phyloP scores from a whole-genome alignment of 2,797 vertebrate species.

The Siniperca obscura region DNA sequence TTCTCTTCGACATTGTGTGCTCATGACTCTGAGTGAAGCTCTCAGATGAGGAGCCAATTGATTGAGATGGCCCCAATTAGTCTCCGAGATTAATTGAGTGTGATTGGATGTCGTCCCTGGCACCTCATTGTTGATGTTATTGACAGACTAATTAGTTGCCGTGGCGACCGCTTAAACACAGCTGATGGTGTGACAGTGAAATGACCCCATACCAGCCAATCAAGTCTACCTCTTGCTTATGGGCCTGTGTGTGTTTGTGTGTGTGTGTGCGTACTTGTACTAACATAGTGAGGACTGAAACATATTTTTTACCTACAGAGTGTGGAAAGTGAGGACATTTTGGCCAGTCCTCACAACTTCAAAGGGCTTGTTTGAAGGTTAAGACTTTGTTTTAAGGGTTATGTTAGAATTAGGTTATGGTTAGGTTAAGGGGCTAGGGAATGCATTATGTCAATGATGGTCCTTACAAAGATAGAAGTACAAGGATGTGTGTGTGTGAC shows the following conservation, averaged over 20 bases:
- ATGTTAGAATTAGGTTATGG: too few relatives aligned
- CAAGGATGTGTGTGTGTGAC: background rate
- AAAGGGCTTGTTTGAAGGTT: too few relatives aligned
- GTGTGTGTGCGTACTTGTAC: background rate
- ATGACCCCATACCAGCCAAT: constrained; percentile 58
- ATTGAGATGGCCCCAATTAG: constrained; percentile 82
- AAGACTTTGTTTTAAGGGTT: too few relatives aligned
- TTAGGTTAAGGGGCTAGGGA: too few relatives aligned
- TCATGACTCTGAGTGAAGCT: constrained; percentile 65
- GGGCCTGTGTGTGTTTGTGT: background rate
- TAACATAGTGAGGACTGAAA: too few relatives aligned
- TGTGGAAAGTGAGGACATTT: too few relatives aligned
- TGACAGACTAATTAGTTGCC: constrained; percentile 79
- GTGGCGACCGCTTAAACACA: constrained; percentile 72
- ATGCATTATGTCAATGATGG: too few relatives aligned
- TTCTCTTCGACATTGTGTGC: constrained; percentile 44
- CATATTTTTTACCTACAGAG: too few relatives aligned
- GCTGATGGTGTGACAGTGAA: constrained; percentile 66
- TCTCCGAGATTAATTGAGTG: constrained; percentile 74
- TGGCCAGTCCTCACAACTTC: too few relatives aligned
- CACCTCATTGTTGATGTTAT: constrained; percentile 68
- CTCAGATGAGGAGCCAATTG: constrained; percentile 72
- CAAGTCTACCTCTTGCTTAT: constrained; percentile 13
- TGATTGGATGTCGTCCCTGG: constrained; percentile 71
- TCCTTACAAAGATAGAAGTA: too few relatives aligned